These are phyloP conservation scores for Otolemur garnettii DNA, from an alignment of 2,113 vertebrate genomes.

Conservation along the genomic window DNA sequence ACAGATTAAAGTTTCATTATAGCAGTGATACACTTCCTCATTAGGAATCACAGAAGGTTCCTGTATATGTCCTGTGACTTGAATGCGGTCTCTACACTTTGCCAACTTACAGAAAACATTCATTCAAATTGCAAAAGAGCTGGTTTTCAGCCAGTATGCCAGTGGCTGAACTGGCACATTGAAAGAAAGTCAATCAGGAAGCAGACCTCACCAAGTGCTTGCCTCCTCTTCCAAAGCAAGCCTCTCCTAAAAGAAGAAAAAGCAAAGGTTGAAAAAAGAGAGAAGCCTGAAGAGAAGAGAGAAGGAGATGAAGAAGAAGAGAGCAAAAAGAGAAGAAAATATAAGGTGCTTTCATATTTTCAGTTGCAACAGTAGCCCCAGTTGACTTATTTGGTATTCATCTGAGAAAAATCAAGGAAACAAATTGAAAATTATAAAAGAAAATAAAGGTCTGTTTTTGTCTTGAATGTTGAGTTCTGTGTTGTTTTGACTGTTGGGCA, in stretches of 20 bases:
- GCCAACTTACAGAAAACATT: slow-evolving; percentile 60
- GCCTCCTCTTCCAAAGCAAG: slow-evolving; percentile 72
- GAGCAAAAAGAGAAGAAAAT: slow-evolving; percentile 67
- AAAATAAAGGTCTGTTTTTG: slow-evolving; percentile 83
- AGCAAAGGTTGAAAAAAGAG: slow-evolving; percentile 53
- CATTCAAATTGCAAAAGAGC: slow-evolving; percentile 57
- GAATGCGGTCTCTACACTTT: slow-evolving; percentile 57
- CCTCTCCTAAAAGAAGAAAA: slow-evolving; percentile 77
- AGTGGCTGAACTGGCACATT: slow-evolving; percentile 60
- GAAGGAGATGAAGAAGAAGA: slow-evolving; percentile 73
- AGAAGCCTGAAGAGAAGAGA: slow-evolving; percentile 63
- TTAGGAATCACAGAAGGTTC: slow-evolving; percentile 69
- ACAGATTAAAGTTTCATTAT: background rate
- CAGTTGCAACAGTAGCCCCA: slow-evolving; percentile 56
- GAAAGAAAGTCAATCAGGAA: slow-evolving; percentile 56
- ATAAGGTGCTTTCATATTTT: slow-evolving; percentile 72
- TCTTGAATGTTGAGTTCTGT: slow-evolving; percentile 84
- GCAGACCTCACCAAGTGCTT: slow-evolving; percentile 66
- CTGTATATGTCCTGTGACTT: slow-evolving; percentile 63
- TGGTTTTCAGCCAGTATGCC: slow-evolving; percentile 62
- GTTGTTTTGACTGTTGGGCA: slow-evolving; percentile 80
- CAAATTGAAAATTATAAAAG: slow-evolving; percentile 81
- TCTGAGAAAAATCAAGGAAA: slow-evolving; percentile 74
- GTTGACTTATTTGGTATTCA: slow-evolving; percentile 74
- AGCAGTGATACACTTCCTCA: slow-evolving; percentile 60